phyloP scores from a whole-genome alignment of 2,113 vertebrate genomes.

The Vicugna pacos region DNA sequence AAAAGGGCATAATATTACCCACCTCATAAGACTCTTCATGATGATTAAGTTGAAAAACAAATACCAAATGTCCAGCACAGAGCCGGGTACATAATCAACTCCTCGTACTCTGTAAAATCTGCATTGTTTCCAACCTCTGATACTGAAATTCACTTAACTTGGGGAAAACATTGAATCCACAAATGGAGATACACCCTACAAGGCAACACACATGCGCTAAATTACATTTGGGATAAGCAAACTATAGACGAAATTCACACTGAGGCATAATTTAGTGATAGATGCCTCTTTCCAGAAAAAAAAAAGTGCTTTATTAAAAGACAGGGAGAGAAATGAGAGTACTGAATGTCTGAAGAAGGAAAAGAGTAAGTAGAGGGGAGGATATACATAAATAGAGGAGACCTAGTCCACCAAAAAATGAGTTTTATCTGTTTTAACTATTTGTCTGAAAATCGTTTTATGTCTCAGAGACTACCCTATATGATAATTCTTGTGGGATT shows the following conservation, averaged over 20 bases:
- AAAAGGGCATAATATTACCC: neutral
- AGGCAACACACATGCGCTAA: neutral
- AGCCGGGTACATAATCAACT: neutral
- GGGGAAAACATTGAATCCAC: neutral
- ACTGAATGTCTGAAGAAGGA: neutral
- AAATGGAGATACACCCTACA: neutral
- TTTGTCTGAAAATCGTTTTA: neutral
- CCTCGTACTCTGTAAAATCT: neutral
- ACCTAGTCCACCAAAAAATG: neutral
- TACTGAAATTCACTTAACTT: neutral
- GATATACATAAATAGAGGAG: neutral
- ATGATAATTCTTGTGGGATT: neutral
- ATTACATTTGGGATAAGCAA: neutral
- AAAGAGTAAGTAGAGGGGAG: neutral
- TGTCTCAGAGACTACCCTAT: neutral
- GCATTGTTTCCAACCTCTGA: neutral
- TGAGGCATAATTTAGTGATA: neutral
- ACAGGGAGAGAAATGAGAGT: neutral
- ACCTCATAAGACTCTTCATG: neutral
- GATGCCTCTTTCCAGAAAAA: conserved; percentile 39
- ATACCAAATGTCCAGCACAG: neutral
- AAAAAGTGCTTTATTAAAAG: neutral
- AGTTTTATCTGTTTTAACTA: neutral
- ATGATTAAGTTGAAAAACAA: neutral
- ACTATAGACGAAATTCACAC: neutral